These are phyloP conservation scores for Perca schrenkii DNA, from an alignment of 2,113 vertebrate genomes.

Conservation along the genomic window DNA sequence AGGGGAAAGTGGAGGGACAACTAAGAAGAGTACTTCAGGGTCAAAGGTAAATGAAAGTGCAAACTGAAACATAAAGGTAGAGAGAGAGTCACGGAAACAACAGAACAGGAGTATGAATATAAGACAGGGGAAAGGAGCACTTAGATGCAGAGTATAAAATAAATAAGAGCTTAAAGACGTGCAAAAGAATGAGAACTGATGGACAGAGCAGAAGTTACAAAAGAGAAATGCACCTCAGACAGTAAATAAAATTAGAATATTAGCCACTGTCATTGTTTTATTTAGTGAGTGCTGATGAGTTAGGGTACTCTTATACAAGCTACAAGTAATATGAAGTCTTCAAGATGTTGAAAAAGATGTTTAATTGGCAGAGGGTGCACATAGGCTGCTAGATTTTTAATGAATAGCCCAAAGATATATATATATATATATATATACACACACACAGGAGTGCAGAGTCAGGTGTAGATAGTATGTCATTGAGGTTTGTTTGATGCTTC, in stretches of 20 bases:
- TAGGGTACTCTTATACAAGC: not conserved
- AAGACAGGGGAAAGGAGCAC: not conserved
- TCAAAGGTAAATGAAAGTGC: not conserved
- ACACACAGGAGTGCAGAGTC: not conserved
- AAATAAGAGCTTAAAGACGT: too few relatives aligned
- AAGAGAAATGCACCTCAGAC: not conserved
- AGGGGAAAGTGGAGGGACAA: not conserved
- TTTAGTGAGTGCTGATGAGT: not conserved
- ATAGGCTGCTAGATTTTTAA: not conserved
- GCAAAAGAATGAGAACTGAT: not conserved
- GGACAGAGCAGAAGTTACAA: not conserved
- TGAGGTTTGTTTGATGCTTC: not conserved
- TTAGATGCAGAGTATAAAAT: not conserved
- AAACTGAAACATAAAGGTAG: not conserved
- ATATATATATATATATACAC: too few relatives aligned
- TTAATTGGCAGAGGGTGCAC: not conserved
- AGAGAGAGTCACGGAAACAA: not conserved
- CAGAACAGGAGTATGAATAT: not conserved
- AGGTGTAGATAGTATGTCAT: not conserved
- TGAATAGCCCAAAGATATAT: not conserved
- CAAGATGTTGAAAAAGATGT: not conserved
- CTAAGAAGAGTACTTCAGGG: not conserved
- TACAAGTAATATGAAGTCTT: not conserved
- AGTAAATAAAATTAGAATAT: not conserved
- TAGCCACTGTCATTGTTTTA: not conserved